Base-by-base conservation (phyloP, 2,113 vertebrate genomes). In the Labeo rohita region DNA sequence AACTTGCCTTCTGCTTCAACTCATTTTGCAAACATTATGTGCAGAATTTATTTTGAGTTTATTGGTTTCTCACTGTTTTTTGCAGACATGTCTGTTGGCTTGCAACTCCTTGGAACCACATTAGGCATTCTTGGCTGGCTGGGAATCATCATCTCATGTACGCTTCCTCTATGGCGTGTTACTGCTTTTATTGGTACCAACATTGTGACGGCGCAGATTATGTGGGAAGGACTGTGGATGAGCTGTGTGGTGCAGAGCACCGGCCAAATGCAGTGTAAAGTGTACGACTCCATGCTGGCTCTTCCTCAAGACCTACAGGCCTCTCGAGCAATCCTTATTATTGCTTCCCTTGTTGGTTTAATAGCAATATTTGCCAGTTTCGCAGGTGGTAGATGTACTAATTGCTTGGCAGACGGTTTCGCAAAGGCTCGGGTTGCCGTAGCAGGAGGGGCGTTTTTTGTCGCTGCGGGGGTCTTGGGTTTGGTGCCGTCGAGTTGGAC, bases 401-500 rank as follows among this genome's bases (percentile, higher is more conserved):
- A 93, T 90, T 97, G 95, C 63, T 89, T 96, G 77, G 93, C 94
- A 59, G 93, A 95, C 0, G 94, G 95, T 16, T 87, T 91, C 16
- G 59, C 93, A 80, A 97, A 97, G 59, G 93, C 95, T 90, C 94
- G 95, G 91, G 93, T 97, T 89, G 95, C 94, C 89, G 95, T 95
- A 16, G 91, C 92, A 75, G 92, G 94, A 0, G 96, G 96, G 0
- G 93, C 94, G 59, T 77, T 94, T 50, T 96, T 96, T 89, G 85
- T 96, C 52, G 83, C 96, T 82, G 89, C 95, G 0, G 94, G 94
- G 2, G 0, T 97, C 89, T 91, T 96, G 91, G 94, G 89, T 56
- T 93, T 97, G 39, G 93, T 97, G 59, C 96, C 96, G 0, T 94
- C 95, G 85, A 96, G 92, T 91, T 97, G 96, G 96, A 95, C 94